Conservation (phyloP, 2,113 vertebrate species). For the Stercorarius parasiticus region DNA sequence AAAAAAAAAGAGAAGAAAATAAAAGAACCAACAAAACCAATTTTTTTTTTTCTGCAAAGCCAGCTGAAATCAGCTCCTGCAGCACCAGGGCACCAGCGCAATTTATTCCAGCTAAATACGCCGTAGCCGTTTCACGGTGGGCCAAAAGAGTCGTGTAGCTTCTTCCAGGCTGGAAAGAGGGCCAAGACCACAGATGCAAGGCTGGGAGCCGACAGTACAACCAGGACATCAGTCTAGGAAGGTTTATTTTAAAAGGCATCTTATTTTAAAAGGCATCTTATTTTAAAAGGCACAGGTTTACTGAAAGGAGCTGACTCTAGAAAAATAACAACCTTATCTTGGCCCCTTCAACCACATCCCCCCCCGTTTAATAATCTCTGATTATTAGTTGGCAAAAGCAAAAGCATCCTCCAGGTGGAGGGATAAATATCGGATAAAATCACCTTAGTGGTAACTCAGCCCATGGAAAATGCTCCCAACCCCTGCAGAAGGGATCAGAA, state of each 20-base stretch:
- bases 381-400: not conserved
- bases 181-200: not conserved
- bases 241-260: not conserved
- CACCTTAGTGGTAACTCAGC: not conserved
- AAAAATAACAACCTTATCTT: not conserved
- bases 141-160: constrained; percentile 3
- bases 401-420: not conserved
- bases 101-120: constrained; percentile 52
- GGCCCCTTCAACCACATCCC: not conserved
- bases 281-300: not conserved
- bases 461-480: not conserved
- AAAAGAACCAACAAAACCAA: not conserved
- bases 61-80: constrained; percentile 25
- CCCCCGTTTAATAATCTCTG: not conserved
- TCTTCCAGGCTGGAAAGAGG: not conserved
- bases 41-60: not conserved
- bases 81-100: not conserved
- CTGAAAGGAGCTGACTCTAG: not conserved
- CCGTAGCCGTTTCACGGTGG: not conserved
- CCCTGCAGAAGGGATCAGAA: not conserved
- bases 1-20: not conserved
- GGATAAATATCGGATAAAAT: not conserved
- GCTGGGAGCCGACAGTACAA: not conserved
- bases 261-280: not conserved
- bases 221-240: not conserved